Base-by-base conservation (phyloP, 1,140 invertebrate genomes). In the Pissodes strobi region DNA sequence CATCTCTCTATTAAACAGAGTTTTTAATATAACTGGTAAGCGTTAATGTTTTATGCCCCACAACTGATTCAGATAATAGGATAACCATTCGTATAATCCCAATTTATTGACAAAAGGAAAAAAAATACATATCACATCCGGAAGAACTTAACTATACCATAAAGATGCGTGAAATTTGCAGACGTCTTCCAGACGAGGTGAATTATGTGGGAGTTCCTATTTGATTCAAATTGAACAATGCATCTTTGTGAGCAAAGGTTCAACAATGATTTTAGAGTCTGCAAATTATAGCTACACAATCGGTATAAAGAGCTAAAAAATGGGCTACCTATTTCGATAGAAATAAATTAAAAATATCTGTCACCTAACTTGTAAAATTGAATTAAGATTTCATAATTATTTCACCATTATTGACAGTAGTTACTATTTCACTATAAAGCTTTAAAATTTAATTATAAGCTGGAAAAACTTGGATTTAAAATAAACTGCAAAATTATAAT, bases 131-230 rank as follows among this genome's bases (percentile, higher is more conserved):
- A 52, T 52, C 9, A 8, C 45, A 21, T 22, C 45, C 45, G 49
- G 49, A 52, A 52, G 49, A 34, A 15, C 5, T 27, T 2, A 19
- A 22, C 49, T 19, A 34, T 19, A 17, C 12, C 17, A 52, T 27
- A 30, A 34, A 34, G 43, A 52, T 17, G 23, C 49, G 49, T 52
- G 23, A 52, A 52, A 52, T 52, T 8, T 8, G 27, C 49, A n/a
- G 49, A 34, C 49, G 30, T n/a, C 23, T 30, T 19, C 23, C 49
- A 30, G 25, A 34, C 18, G 13, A 18, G n/a, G 46, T 52, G 25
- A 52, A 52, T 30, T 52, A 52, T 52, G 49, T 52, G 49, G 49
- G 49, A 52, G 49, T 52, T 52, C 25, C 49, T 27, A 52, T 52
- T 52, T 34, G 23, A 25, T 30, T 52, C 49, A 8, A 18, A n/a